A percentile compares a stretch with the other conserved stretches of the same genome.
phyloP scores from a whole-genome alignment of 2,797 vertebrate genomes.

The Peromyscus aztecus region DNA sequence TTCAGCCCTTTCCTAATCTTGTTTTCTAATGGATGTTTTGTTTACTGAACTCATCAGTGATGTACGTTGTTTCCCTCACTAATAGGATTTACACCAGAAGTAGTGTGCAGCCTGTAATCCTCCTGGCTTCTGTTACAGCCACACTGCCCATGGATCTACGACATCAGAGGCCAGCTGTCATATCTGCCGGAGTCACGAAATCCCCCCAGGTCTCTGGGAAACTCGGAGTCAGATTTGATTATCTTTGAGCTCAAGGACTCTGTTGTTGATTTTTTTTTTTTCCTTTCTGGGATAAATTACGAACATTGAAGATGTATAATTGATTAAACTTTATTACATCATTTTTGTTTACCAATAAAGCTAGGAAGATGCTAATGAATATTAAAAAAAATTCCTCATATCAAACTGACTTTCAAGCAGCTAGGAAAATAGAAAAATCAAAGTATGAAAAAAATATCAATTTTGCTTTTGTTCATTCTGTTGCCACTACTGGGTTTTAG shows the following conservation, averaged over 20 bases:
- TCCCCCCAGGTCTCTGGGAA: constrained; percentile 44
- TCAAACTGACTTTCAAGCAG: constrained; percentile 41
- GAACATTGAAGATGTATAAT: constrained; percentile 65
- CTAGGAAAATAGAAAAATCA: constrained; percentile 12
- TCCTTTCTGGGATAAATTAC: constrained; percentile 69
- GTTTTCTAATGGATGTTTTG: constrained; percentile 57
- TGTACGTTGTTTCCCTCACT: constrained; percentile 56
- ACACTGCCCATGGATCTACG: background rate
- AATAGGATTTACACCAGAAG: constrained; percentile 67
- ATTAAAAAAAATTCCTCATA: constrained; percentile 15
- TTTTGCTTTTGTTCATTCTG: background rate
- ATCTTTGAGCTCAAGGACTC: constrained; percentile 69
- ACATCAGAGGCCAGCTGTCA: constrained; percentile 38
- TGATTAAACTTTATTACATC: constrained; percentile 71
- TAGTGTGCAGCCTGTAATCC: background rate
- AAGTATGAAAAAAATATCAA: background rate
- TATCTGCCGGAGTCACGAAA: constrained; percentile 59
- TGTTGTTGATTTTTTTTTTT: constrained; percentile 65
- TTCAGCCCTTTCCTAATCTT: constrained; percentile 41
- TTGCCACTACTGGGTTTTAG: background rate
- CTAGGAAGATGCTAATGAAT: constrained; percentile 26
- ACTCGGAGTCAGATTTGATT: constrained; percentile 71
- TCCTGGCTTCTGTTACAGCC: constrained; percentile 25
- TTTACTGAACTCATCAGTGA: constrained; percentile 60
- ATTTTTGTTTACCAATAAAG: constrained; percentile 53